Percentiles rank a stretch among this genome's conserved stretches.
These are phyloP conservation scores for Colinus virginianus DNA, from an alignment of 2,113 vertebrate species.

Conservation along the genomic window DNA sequence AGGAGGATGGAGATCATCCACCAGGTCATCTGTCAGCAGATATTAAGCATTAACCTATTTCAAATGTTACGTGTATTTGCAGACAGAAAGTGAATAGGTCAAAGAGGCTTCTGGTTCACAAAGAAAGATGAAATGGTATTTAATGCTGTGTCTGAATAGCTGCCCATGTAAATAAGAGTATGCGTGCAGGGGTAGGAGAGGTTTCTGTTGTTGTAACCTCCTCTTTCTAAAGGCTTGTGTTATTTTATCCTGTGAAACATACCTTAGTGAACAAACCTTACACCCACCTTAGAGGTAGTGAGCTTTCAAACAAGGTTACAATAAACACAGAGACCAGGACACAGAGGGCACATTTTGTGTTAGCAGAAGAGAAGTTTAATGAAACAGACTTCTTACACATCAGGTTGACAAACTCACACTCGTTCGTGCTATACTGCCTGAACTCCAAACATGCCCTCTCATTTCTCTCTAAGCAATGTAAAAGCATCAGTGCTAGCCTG, in stretches of 20 bases:
- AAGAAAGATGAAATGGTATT: background rate
- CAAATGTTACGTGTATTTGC: slow-evolving; percentile 5
- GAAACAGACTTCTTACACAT: background rate
- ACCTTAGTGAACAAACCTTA: background rate
- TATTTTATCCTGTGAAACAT: background rate
- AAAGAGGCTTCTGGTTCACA: background rate
- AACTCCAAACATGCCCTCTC: background rate
- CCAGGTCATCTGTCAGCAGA: background rate
- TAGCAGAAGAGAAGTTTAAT: slow-evolving; percentile 35
- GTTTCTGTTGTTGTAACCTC: background rate
- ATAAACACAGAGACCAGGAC: background rate
- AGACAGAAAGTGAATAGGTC: background rate
- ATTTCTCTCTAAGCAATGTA: background rate
- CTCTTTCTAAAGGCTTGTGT: background rate
- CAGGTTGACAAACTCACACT: background rate
- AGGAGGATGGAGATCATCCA: background rate
- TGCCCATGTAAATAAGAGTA: background rate
- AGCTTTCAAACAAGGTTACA: background rate
- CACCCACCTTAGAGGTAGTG: background rate
- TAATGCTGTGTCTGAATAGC: background rate
- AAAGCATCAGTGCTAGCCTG: background rate
- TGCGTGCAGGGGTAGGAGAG: background rate
- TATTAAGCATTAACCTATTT: background rate
- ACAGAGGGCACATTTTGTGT: background rate
- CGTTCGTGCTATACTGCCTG: background rate